phyloP scores from a whole-genome alignment of 1,140 invertebrate species.

The Trichomalopsis sarcophagae region DNA sequence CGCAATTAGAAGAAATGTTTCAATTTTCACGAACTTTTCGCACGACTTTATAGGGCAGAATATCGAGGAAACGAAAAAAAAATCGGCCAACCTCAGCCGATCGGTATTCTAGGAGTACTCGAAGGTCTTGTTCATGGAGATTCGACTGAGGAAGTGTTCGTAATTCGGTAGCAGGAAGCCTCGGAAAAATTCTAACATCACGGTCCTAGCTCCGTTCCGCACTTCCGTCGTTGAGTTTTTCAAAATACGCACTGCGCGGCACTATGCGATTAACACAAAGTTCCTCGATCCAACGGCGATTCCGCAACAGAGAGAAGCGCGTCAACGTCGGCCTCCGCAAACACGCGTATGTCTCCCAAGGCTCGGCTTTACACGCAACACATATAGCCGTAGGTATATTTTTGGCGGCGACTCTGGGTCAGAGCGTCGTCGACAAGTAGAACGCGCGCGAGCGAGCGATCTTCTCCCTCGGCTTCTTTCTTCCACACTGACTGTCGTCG shows the following conservation, averaged over 20 bases:
- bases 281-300: too few relatives aligned
- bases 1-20: too few relatives aligned
- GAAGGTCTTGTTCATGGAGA: neutral
- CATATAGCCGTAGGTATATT: neutral
- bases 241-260: too few relatives aligned
- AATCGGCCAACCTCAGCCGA: neutral
- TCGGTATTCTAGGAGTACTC: neutral
- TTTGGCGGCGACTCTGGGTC: neutral
- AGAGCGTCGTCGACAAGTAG: too few relatives aligned
- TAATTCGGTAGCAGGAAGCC: neutral
- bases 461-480: neutral
- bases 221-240: too few relatives aligned
- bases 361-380: neutral
- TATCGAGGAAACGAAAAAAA: neutral
- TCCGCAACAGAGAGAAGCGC: neutral
- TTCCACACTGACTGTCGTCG: neutral
- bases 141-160: neutral
- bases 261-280: too few relatives aligned
- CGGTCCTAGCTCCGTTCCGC: too few relatives aligned
- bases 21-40: too few relatives aligned
- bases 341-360: too few relatives aligned
- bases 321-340: neutral
- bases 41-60: neutral
- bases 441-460: neutral
- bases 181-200: neutral